Evolutionary conservation across 2,797 vertebrate species (phyloP).

Genomic region (Pelodytes ibericus): DNA sequence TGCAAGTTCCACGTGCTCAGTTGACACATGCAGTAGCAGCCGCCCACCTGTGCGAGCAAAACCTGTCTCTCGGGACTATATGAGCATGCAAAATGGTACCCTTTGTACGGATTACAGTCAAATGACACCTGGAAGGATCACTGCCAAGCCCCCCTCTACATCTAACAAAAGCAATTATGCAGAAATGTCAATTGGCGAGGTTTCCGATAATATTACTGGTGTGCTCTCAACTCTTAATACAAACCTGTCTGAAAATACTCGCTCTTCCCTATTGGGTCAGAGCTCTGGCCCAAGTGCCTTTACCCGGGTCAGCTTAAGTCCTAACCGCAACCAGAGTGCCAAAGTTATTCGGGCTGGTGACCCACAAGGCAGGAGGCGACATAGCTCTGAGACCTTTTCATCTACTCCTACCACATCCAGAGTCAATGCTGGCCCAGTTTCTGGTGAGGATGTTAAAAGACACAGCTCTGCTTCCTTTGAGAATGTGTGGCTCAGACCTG

Average conservation of each 20-base stretch:
- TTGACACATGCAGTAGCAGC: conserved; percentile 53
- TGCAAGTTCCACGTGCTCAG: conserved; percentile 57
- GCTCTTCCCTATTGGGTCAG: conserved; percentile 68
- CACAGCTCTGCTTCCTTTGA: conserved; percentile 86
- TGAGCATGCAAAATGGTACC: conserved; percentile 73
- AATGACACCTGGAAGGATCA: conserved; percentile 62
- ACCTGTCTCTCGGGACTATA: conserved; percentile 72
- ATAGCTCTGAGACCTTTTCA: conserved; percentile 85
- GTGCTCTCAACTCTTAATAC: conserved; percentile 56
- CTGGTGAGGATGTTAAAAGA: conserved; percentile 76
- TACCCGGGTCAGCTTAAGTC: conserved; percentile 75
- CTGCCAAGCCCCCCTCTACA: conserved; percentile 60
- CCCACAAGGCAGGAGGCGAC: conserved; percentile 79
- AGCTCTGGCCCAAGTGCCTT: conserved; percentile 75
- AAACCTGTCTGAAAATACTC: conserved; percentile 57
- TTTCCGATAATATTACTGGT: conserved; percentile 59
- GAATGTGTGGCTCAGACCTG: conserved; percentile 81
- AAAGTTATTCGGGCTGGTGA: conserved; percentile 84
- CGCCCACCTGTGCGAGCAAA: conserved; percentile 55
- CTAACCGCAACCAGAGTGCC: conserved; percentile 77
- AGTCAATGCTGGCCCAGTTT: conserved; percentile 58
- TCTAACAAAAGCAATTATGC: conserved; percentile 66
- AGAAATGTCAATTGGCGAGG: conserved; percentile 64
- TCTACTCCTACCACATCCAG: conserved; percentile 70
- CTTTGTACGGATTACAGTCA: conserved; percentile 65